phyloP scores from a whole-genome alignment of 2,113 vertebrate genomes.

The Pomatostomus ruficeps region DNA sequence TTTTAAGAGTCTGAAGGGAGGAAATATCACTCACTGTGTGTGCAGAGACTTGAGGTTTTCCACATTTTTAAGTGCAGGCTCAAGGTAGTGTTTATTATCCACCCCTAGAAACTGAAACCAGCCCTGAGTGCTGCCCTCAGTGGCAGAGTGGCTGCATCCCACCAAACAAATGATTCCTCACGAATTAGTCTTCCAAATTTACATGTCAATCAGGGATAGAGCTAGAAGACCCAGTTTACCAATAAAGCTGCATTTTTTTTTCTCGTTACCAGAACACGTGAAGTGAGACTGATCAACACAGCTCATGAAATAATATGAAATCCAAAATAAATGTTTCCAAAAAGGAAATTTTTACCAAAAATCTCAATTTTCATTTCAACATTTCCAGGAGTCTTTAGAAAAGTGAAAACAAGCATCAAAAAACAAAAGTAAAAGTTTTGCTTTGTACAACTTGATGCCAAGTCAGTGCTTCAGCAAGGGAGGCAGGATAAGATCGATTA shows the following conservation, averaged over 20 bases:
- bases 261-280: not conserved
- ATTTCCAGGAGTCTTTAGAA: not conserved
- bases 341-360: not conserved
- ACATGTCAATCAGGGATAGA: not conserved
- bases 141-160: not conserved
- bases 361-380: not conserved
- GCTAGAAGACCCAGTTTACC: not conserved
- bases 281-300: not conserved
- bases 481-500: not conserved
- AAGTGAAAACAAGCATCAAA: not conserved
- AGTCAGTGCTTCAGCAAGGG: not conserved
- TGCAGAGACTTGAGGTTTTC: not conserved
- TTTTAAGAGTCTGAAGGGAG: not conserved
- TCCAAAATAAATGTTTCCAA: not conserved
- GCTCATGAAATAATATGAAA: not conserved
- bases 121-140: not conserved
- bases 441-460: not conserved
- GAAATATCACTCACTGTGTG: not conserved
- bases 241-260: not conserved
- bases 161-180: not conserved
- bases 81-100: not conserved
- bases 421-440: not conserved
- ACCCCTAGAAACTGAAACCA: not conserved
- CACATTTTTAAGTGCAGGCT: not conserved
- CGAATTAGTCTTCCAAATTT: not conserved